Percentiles rank a stretch among this genome's conserved stretches.
phyloP scores from a whole-genome alignment of 2,113 vertebrate species.

The Rutilus rutilus region DNA sequence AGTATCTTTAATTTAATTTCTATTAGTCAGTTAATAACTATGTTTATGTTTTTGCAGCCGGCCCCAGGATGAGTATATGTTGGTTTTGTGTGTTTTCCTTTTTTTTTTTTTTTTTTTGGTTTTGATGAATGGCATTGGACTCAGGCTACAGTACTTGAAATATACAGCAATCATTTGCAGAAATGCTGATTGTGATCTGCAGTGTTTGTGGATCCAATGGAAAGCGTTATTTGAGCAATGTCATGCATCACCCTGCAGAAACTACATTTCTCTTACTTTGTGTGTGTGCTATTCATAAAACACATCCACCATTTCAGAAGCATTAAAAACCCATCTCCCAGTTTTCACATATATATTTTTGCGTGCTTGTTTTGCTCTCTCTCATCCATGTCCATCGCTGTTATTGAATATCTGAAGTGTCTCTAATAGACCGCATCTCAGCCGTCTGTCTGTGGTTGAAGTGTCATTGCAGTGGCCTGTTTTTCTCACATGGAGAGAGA shows the following conservation, averaged over 20 bases:
- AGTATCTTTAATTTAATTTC: too few species aligned
- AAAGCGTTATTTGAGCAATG: conserved; percentile 20
- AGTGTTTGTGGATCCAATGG: conserved; percentile 14
- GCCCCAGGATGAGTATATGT: background rate
- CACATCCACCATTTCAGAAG: conserved; percentile 7
- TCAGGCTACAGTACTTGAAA: background rate
- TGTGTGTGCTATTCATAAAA: conserved; percentile 27
- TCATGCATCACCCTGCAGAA: conserved; percentile 12
- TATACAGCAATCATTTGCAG: background rate
- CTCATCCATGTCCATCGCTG: conserved; percentile 18
- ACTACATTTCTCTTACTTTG: background rate
- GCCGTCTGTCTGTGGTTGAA: conserved; percentile 38
- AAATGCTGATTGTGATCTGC: conserved; percentile 28
- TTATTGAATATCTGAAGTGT: conserved; percentile 38
- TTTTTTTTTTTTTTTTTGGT: background rate
- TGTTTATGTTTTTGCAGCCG: background rate
- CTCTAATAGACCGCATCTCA: conserved; percentile 41
- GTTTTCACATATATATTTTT: conserved; percentile 16
- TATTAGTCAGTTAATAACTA: background rate
- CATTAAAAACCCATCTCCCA: conserved; percentile 1
- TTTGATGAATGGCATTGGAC: conserved; percentile 11
- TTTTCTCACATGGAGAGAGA: conserved; percentile 47
- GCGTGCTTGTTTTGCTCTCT: conserved; percentile 27
- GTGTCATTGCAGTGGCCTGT: conserved; percentile 43
- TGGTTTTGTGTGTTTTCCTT: background rate